These are phyloP conservation scores for Lamprologus callipterus DNA, from an alignment of 2,113 vertebrate genomes.

Conservation along the genomic window DNA sequence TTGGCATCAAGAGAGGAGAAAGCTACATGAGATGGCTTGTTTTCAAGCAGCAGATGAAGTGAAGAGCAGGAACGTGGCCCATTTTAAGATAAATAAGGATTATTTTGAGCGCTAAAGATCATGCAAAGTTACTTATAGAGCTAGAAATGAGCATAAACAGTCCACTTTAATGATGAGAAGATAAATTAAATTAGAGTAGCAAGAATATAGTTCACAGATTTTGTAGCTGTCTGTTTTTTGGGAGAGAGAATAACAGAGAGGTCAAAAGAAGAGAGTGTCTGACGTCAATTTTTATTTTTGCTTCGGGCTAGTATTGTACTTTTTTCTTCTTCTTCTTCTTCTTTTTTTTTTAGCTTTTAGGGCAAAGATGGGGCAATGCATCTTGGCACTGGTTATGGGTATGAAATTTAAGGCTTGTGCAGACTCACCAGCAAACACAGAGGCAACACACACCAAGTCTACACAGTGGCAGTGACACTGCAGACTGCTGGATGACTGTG, in stretches of 20 bases:
- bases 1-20: neutral
- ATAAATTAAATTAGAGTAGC: neutral
- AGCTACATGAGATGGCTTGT: neutral
- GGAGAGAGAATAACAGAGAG: neutral
- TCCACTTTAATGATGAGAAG: neutral
- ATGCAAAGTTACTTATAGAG: neutral
- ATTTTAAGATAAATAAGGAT: neutral
- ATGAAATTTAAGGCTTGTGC: neutral
- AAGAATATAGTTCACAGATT: neutral
- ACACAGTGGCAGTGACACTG: neutral
- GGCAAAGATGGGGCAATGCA: neutral
- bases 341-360: neutral
- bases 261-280: neutral
- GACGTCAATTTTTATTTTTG: neutral
- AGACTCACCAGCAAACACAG: neutral
- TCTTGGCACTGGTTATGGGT: neutral
- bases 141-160: neutral
- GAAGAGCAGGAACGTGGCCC: too few relatives aligned
- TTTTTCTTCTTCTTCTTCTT: neutral
- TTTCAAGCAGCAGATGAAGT: neutral
- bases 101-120: neutral
- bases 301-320: neutral
- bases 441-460: neutral
- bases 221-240: neutral
- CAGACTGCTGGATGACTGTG: constrained; percentile 1